Evolutionary conservation across 2,888 invertebrate species (phyloP), one percentile per base, ranked within the genome.

Genomic region (Lypha dubia): DNA sequence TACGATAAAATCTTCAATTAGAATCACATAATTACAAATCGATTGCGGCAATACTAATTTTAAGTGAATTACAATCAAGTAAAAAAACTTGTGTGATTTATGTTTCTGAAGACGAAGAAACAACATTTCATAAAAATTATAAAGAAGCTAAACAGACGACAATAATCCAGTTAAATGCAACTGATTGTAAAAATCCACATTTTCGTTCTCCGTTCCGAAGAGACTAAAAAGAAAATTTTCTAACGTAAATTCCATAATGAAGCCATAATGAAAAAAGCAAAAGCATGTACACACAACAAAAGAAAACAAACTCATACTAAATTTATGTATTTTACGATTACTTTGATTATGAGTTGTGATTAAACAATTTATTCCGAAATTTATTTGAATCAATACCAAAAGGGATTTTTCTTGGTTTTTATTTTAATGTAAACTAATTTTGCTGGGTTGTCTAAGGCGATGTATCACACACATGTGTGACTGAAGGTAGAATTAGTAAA

Each of bases 201-300:
- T 46, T 58, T 58, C 44, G 35, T 35, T 11, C 44, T 44, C 32
- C 32, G 24, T 63, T 63, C 15, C 32, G 73, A 58, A 44, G 20
- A 22, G 41, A 53, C 38, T 38, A 24, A 35, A 13, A 79, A 63
- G 46, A 13, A 79, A 63, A 65, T 65, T 70, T 79, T 17, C 15
- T 58, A 24, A 60, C 58, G 46, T 38, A 22, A 76, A 76, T 76
- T 71, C 75, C 81, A 81, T 81, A 76, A 81, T 56, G 38, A 73
- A 65, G 49, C n/a, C 46, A 62, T 62, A 56, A 53, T 32, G 65
- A 32, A 75, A 24, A 41, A 76, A 46, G 35, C 41, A 70, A 49
- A 49, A 68, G 20, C 46, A 28, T 38, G 38, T 11, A 38, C 38
- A 56, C 22, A 22, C n/a, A n/a, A n/a, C n/a, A n/a, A n/a, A n/a